Evolutionary conservation across 2,888 invertebrate genomes (phyloP), one percentile per base, ranked within the genome.

Genomic region (Pemphredon lugubris): DNA sequence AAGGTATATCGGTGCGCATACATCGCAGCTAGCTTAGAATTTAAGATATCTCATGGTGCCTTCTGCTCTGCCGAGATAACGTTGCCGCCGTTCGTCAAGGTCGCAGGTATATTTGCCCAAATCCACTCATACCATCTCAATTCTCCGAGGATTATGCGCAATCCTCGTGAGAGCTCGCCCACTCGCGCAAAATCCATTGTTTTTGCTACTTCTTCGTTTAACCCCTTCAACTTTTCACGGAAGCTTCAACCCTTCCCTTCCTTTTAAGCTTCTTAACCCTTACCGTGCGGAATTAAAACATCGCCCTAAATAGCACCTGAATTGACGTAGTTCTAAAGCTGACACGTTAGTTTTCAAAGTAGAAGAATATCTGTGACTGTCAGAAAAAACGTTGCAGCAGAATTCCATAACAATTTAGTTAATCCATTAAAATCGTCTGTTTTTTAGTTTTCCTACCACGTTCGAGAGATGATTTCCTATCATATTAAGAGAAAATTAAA

Each of bases 61-160:
- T 67, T 44, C 59, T 67, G 67, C 26, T 67, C 42, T 30, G 7
- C 37, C 39, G 23, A 58, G 73, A 73, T 73, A 71, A 71, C 59
- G 51, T 67, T 67, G 23, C 60, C 57, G 32, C 64, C 64, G 39
- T 47, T 47, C 59, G 54, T 59, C 57, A 75, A 75, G 64, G 64
- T 68, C 54, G 45, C 14, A n/a, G 50, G 37, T 63, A 48, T 40
- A 63, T 63, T 47, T 51, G 55, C 45, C 45, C 48, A 50, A 47
- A 40, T 13, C 14, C 14, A 9, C 13, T 44, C 47, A 50, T 55
- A 20, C 32, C 16, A 34, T 59, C 47, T 39, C 54, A 14, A 74
- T 77, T 73, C 68, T 69, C 48, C 14, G 63, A 64, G 78, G 75
- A 81, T 83, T 81, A 82, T 76, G 58, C 53, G 39, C 58, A 71